These are phyloP conservation scores for Paraescarpia echinospica DNA, from an alignment of 1,140 invertebrate genomes.

Conservation along the genomic window DNA sequence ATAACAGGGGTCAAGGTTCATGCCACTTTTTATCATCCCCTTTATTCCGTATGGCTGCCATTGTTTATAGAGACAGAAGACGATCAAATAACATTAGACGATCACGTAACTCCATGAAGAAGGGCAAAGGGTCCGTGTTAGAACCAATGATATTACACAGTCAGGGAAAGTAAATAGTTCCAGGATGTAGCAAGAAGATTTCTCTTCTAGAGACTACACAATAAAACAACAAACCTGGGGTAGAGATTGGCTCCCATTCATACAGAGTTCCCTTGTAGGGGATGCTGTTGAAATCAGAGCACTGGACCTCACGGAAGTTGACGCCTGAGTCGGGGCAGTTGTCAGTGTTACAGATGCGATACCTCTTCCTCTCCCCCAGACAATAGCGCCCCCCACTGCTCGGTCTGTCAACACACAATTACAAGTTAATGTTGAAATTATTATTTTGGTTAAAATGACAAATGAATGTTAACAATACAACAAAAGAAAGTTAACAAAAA, in stretches of 20 bases:
- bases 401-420: conserved; percentile 60
- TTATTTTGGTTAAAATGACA: neutral
- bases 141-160: neutral
- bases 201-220: neutral
- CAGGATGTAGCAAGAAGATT: neutral
- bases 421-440: neutral
- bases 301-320: conserved; percentile 77
- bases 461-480: too few species aligned
- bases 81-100: neutral
- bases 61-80: neutral
- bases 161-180: neutral
- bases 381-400: conserved; percentile 75
- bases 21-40: neutral
- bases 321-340: conserved; percentile 71
- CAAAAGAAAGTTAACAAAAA: too few species aligned
- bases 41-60: neutral
- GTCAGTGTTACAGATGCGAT: conserved; percentile 66
- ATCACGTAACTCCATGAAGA: neutral
- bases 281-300: conserved; percentile 72
- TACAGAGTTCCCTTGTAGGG: conserved; percentile 73
- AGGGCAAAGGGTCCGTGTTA: neutral
- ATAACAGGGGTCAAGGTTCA: neutral
- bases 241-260: conserved; percentile 75
- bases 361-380: conserved; percentile 66
- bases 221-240: neutral